A percentile compares a stretch with the other conserved stretches of the same genome.
Conservation (phyloP, 2,797 vertebrate species). For the Spinibarbus caldwelli region DNA sequence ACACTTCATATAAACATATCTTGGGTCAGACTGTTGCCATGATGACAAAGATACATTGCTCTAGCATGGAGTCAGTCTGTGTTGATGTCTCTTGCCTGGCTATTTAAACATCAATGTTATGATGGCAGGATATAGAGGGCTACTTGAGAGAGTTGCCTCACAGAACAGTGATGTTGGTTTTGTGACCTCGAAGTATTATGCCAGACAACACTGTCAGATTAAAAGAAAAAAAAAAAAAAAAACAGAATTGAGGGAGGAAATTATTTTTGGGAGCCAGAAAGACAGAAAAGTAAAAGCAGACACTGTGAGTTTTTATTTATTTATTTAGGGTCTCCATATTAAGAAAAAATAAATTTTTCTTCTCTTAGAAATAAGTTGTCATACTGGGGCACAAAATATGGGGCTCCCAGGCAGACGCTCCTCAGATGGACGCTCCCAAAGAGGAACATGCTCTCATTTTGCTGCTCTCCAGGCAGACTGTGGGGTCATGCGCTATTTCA, state of each 20-base stretch:
- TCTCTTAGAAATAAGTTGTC: slow-evolving; percentile 12
- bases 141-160: slow-evolving; percentile 1
- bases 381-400: slow-evolving; percentile 9
- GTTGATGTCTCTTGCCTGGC: slow-evolving; percentile 18
- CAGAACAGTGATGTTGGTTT: neutral
- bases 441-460: slow-evolving; percentile 48
- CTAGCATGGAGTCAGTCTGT: slow-evolving; percentile 13
- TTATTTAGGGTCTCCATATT: neutral
- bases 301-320: neutral
- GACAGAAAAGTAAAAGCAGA: slow-evolving; percentile 14
- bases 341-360: neutral
- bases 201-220: neutral
- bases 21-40: neutral
- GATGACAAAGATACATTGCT: neutral
- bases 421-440: slow-evolving; percentile 17
- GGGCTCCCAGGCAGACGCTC: slow-evolving; percentile 34
- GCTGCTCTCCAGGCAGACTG: slow-evolving; percentile 29
- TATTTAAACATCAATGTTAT: slow-evolving; percentile 29
- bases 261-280: neutral
- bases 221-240: neutral
- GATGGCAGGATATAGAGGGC: neutral
- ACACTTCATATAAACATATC: neutral
- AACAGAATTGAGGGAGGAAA: slow-evolving; percentile 53
- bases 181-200: slow-evolving; percentile 1
- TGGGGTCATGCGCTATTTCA: slow-evolving; percentile 47